Base-by-base conservation (phyloP, 2,888 invertebrate species). In the Sinopyrophorus schimmeli region DNA sequence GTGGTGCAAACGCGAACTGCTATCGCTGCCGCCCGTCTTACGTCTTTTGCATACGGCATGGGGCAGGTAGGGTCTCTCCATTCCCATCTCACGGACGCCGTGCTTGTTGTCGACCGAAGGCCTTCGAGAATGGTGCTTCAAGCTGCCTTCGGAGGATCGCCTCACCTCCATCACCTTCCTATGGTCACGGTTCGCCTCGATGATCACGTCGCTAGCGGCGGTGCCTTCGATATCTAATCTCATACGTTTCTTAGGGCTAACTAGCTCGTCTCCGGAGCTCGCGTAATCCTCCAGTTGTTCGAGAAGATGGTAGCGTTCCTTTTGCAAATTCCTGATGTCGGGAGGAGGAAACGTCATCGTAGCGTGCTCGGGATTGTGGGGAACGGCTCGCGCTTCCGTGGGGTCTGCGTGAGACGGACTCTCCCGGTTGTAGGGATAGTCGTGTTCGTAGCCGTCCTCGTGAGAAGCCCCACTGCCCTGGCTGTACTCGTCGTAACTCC, bases 401-500 rank as follows among this genome's bases (percentile, higher is more conserved):
- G 71, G 58, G 47, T 76, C 76, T 16, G 73, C 61, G 44, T 74
- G 73, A 16, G 72, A 69, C 5, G 76, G 75, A 42, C 75, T 74
- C 32, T 76, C 74, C 49, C 72, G 68, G 49, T 72, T 70, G 55
- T 76, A 76, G 16, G 70, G 70, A 53, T 74, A 76, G 46, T 75
- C 75, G 32, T 72, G 71, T 39, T 72, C 53, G 28, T 49, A 53
- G 34, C 72, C 73, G 47, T 89, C 86, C 55, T 85, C 86, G 65
- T 83, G 84, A 16, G 81, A 81, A 2, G 83, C 80, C 15, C 77
- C 80, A 51, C 82, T 82, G 63, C 88, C 77, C 74, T 83, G 81
- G 73, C 87, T 80, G 77, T 85, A 85, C 75, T 92, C 82, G 64
- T 87, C 87, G 67, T 81, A 82, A 67, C 78, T 82, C 47, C 84